Conservation (phyloP, 2,888 invertebrate species). For the Dynastes maya region DNA sequence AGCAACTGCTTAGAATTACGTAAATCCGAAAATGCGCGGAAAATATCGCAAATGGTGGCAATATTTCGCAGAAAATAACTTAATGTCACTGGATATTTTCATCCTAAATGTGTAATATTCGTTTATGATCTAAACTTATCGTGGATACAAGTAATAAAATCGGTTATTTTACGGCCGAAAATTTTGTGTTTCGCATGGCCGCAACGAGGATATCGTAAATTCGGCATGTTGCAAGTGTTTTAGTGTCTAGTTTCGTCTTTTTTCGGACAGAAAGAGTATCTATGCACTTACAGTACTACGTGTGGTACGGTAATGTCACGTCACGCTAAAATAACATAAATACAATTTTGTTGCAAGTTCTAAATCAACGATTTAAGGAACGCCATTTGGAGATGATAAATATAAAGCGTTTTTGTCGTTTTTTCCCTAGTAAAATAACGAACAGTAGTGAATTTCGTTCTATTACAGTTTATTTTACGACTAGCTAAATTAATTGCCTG, state of each 20-base stretch:
- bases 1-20: background rate
- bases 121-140: slow-evolving; percentile 24
- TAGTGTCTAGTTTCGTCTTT: background rate
- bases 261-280: background rate
- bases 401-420: no score
- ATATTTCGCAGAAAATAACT: slow-evolving; percentile 7
- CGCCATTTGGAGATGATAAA: no score
- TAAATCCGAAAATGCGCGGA: background rate
- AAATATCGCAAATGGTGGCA: background rate
- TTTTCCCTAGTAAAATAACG: no score
- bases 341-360: background rate
- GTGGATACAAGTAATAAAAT: slow-evolving; percentile 38
- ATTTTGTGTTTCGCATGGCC: slow-evolving; percentile 29
- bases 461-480: no score
- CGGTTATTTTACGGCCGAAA: slow-evolving; percentile 22
- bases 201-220: slow-evolving; percentile 19
- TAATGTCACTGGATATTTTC: slow-evolving; percentile 14
- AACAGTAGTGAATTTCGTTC: no score
- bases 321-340: background rate
- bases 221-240: slow-evolving; percentile 8
- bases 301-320: background rate
- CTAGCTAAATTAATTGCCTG: no score
- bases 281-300: background rate
- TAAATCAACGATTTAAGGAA: no score
- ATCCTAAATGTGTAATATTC: slow-evolving; percentile 16